These are phyloP conservation scores for Chloropsis hardwickii DNA, from an alignment of 2,113 vertebrate genomes.

Conservation along the genomic window DNA sequence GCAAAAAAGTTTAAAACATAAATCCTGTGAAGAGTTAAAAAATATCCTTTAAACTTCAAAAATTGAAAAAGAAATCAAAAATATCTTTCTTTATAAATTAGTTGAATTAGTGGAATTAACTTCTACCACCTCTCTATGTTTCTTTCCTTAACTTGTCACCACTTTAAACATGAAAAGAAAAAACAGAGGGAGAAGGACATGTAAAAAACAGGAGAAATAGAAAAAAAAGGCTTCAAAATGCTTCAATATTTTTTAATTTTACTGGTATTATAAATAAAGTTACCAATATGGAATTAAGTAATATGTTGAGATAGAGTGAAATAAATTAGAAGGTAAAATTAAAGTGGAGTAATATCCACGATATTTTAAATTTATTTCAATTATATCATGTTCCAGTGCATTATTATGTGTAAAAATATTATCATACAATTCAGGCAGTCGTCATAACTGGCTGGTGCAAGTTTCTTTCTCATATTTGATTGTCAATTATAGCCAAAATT, in stretches of 20 bases:
- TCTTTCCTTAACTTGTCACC: background rate
- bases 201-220: background rate
- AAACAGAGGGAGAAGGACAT: background rate
- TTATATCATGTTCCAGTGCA: background rate
- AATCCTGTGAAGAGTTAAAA: background rate
- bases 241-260: background rate
- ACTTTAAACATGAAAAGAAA: background rate
- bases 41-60: background rate
- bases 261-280: background rate
- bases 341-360: fast-evolving
- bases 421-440: background rate
- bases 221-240: background rate
- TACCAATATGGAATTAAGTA: background rate
- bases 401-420: background rate
- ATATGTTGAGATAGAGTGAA: background rate
- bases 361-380: background rate
- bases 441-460: background rate
- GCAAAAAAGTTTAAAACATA: background rate
- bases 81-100: background rate
- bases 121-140: fast-evolving
- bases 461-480: background rate
- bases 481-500: background rate
- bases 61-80: background rate
- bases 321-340: background rate
- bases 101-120: background rate